Evolutionary conservation across 2,888 invertebrate species (phyloP).

Genomic region (Lampropteryx suffumata): DNA sequence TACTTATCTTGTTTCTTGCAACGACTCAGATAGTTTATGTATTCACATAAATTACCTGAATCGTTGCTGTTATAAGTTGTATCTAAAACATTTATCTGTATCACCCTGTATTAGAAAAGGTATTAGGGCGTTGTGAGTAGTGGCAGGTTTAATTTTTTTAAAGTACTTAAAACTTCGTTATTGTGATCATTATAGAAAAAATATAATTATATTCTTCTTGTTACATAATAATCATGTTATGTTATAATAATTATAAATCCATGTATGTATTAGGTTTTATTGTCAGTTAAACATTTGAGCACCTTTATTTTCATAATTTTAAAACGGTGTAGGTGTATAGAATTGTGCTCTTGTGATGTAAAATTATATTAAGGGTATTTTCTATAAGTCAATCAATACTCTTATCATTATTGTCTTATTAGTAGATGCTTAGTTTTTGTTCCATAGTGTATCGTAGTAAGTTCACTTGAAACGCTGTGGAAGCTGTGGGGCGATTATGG

Average conservation of each 20-base stretch:
- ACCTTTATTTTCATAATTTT: conserved; percentile 14
- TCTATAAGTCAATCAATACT: neutral
- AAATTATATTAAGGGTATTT: conserved; percentile 1
- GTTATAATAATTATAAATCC: too few relatives aligned
- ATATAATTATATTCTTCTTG: neutral
- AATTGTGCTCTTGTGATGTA: conserved; percentile 13
- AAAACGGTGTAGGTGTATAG: conserved; percentile 20
- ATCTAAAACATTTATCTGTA: too few relatives aligned
- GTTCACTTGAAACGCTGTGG: conserved; percentile 7
- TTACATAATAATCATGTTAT: neutral
- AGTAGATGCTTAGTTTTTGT: conserved; percentile 9
- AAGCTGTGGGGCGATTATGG: too few relatives aligned
- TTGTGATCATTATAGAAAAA: neutral
- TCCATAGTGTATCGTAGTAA: neutral
- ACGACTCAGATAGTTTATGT: too few relatives aligned
- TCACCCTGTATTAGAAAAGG: too few relatives aligned
- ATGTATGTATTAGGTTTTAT: conserved; percentile 5
- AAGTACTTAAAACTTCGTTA: neutral
- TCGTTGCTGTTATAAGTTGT: neutral
- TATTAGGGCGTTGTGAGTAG: too few relatives aligned
- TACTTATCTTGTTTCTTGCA: conserved; percentile 17
- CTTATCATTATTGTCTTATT: conserved; percentile 3
- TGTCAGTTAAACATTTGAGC: conserved; percentile 10
- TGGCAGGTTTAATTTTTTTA: too few relatives aligned
- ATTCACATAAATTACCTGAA: too few relatives aligned